These are phyloP conservation scores for Apotomis turbidana DNA, from an alignment of 2,888 invertebrate genomes.

Conservation along the genomic window DNA sequence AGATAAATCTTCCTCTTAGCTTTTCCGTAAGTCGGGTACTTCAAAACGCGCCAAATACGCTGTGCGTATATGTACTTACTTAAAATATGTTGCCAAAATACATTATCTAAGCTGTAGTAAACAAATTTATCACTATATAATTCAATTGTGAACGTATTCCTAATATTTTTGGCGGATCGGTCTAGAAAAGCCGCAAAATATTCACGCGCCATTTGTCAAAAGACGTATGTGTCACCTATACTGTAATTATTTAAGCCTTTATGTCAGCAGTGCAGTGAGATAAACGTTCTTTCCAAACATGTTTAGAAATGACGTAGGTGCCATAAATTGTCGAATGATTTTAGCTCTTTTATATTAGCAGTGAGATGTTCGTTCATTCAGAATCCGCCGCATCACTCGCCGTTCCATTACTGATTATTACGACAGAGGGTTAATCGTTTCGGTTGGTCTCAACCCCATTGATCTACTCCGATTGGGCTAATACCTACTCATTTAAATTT, in stretches of 20 bases:
- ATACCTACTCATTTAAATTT: no score
- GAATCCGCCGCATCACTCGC: constrained; percentile 37
- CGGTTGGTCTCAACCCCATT: constrained; percentile 13
- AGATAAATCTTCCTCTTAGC: no score
- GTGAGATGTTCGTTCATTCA: constrained; percentile 4
- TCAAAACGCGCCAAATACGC: no score
- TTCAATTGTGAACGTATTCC: background rate
- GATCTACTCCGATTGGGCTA: constrained; percentile 7
- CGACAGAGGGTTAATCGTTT: constrained; percentile 36
- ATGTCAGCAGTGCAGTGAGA: no score
- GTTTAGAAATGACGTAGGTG: no score
- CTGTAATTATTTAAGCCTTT: no score
- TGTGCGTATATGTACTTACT: no score
- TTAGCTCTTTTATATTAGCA: background rate
- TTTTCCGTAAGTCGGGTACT: no score
- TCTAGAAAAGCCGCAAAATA: constrained; percentile 2
- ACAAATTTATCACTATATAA: constrained; percentile 17
- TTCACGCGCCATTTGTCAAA: background rate
- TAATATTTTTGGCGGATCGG: background rate
- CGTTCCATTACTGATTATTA: constrained; percentile 40
- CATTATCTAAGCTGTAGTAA: background rate
- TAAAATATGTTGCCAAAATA: background rate
- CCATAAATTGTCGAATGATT: background rate
- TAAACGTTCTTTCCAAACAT: no score
- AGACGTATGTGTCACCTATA: background rate